These are phyloP conservation scores for Scarus forsteni DNA, from an alignment of 2,797 vertebrate species.

Conservation along the genomic window DNA sequence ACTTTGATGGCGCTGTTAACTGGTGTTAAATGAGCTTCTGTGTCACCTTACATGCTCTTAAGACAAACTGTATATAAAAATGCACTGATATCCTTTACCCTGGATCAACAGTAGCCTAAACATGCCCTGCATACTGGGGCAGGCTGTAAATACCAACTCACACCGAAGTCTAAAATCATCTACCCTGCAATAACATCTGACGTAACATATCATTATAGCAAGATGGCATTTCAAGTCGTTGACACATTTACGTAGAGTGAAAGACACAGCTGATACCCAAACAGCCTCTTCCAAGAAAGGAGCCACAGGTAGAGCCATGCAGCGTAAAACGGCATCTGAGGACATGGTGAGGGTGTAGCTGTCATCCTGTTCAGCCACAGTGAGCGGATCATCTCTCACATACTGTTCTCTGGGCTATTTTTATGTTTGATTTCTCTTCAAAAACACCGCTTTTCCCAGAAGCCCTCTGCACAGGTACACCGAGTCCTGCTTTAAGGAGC, in stretches of 20 bases:
- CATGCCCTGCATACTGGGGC: background rate
- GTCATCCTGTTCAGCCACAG: conserved; percentile 24
- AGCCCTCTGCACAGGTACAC: conserved; percentile 63
- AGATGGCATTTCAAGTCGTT: background rate
- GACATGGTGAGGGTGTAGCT: conserved; percentile 14
- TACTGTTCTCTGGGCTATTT: conserved; percentile 43
- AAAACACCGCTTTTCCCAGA: conserved; percentile 58
- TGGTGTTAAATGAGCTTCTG: too few relatives aligned
- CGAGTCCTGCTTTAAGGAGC: conserved; percentile 49
- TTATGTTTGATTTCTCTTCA: conserved; percentile 39
- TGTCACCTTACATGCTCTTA: too few relatives aligned
- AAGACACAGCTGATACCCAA: conserved; percentile 12
- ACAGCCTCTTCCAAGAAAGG: conserved; percentile 43
- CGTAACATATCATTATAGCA: conserved; percentile 5
- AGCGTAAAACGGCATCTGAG: conserved; percentile 34
- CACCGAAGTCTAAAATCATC: background rate
- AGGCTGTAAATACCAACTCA: background rate
- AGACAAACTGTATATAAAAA: too few relatives aligned
- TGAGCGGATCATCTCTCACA: conserved; percentile 33
- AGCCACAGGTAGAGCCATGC: conserved; percentile 25
- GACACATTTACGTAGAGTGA: conserved; percentile 16
- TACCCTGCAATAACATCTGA: background rate
- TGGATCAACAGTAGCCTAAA: background rate
- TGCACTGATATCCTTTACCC: too few relatives aligned
- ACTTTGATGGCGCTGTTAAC: too few relatives aligned